A percentile compares a stretch with the other conserved stretches of the same genome.
Conservation (phyloP, 30 jellyfish, hydroid and myxozoan genomes). For the Chrysaora quinquecirrha region DNA sequence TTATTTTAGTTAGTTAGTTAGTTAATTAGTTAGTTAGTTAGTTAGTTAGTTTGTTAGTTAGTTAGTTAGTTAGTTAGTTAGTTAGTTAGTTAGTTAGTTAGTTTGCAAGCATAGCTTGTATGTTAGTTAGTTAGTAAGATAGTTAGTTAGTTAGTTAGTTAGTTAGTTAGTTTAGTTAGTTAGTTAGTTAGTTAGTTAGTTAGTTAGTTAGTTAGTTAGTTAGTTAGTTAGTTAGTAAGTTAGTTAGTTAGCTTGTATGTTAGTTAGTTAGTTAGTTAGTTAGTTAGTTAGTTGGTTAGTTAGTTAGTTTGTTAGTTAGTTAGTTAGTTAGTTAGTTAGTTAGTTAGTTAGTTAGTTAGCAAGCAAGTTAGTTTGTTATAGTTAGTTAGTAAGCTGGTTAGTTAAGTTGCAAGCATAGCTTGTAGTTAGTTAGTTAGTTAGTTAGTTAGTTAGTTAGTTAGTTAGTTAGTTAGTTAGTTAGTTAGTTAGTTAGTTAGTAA, state of each 20-base stretch:
- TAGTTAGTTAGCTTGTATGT: no score
- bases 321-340: conserved; percentile 4
- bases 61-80: neutral
- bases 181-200: conserved; percentile 1
- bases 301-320: conserved; percentile 1
- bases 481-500: conserved; percentile 1
- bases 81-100: neutral
- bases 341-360: no score
- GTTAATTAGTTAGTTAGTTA: no score
- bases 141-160: neutral
- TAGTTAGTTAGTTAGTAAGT: neutral
- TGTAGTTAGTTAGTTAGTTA: no score
- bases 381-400: no score
- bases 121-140: neutral
- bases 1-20: no score
- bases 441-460: conserved; percentile 3
- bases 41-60: neutral
- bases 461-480: neutral
- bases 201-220: neutral
- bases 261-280: conserved; percentile 1
- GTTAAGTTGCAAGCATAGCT: no score
- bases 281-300: no score
- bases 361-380: no score
- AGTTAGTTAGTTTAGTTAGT: no score
- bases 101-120: no score